phyloP scores from a whole-genome alignment of 2,888 invertebrate genomes.

The Parascotia fuliginaria region DNA sequence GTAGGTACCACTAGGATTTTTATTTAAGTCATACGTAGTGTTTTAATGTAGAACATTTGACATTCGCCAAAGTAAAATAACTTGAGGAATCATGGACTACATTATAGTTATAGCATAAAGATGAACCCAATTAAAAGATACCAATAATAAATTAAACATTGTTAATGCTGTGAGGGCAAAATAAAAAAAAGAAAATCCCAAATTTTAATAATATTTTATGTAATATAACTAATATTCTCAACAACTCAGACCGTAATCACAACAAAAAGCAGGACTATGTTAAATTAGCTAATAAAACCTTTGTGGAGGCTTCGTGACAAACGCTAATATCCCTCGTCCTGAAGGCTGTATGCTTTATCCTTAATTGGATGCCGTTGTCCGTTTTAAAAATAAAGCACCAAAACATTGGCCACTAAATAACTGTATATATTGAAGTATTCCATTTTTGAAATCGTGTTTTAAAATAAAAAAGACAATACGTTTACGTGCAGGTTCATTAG shows the following conservation, averaged over 20 bases:
- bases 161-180: background rate
- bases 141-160: too few relatives aligned
- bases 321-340: conserved; percentile 54
- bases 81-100: too few relatives aligned
- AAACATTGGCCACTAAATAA: conserved; percentile 10
- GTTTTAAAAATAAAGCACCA: conserved; percentile 27
- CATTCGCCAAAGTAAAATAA: too few relatives aligned
- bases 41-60: too few relatives aligned
- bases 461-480: background rate
- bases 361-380: conserved; percentile 61
- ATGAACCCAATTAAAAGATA: too few relatives aligned
- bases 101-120: too few relatives aligned
- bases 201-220: conserved; percentile 3
- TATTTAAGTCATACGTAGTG: too few relatives aligned
- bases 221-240: conserved; percentile 24
- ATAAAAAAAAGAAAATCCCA: background rate
- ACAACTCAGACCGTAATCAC: conserved; percentile 30
- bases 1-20: too few relatives aligned
- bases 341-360: conserved; percentile 56
- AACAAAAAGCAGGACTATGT: conserved; percentile 39
- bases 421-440: conserved; percentile 1
- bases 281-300: conserved; percentile 54
- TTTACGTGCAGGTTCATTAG: background rate
- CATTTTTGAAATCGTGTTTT: background rate
- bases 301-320: conserved; percentile 51